Percentiles rank a stretch among this genome's conserved stretches.
Evolutionary conservation across 2,797 vertebrate species (phyloP).

Genomic region (Capromys pilorides): DNA sequence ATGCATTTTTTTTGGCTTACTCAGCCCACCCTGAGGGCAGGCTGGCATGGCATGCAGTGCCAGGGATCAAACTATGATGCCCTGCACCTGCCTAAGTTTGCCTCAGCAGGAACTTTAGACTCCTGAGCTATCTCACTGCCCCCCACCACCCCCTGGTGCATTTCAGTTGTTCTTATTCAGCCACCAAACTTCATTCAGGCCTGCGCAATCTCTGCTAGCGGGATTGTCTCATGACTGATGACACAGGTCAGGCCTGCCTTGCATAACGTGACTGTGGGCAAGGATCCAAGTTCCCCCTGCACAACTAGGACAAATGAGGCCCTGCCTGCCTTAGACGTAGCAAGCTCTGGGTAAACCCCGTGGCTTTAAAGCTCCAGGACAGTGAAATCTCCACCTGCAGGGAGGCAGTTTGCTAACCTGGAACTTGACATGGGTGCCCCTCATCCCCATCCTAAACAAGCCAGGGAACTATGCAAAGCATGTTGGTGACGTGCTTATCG

Average conservation of each 20-base stretch:
- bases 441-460: background rate
- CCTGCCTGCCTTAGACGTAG: background rate
- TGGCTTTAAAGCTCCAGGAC: background rate
- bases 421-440: background rate
- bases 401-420: background rate
- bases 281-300: background rate
- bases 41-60: no score
- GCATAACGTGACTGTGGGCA: background rate
- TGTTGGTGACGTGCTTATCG: conserved; percentile 43
- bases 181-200: background rate
- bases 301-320: background rate
- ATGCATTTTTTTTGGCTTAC: background rate
- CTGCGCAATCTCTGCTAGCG: conserved; percentile 41
- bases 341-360: background rate
- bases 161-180: background rate
- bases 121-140: no score
- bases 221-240: conserved; percentile 22
- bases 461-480: conserved; percentile 56
- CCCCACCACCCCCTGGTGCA: background rate
- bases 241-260: background rate
- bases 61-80: no score
- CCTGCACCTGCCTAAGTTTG: no score
- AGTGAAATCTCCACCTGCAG: background rate
- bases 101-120: no score
- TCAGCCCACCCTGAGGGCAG: no score